phyloP scores from a whole-genome alignment of 2,888 invertebrate species.

The Watsonalla cultraria region DNA sequence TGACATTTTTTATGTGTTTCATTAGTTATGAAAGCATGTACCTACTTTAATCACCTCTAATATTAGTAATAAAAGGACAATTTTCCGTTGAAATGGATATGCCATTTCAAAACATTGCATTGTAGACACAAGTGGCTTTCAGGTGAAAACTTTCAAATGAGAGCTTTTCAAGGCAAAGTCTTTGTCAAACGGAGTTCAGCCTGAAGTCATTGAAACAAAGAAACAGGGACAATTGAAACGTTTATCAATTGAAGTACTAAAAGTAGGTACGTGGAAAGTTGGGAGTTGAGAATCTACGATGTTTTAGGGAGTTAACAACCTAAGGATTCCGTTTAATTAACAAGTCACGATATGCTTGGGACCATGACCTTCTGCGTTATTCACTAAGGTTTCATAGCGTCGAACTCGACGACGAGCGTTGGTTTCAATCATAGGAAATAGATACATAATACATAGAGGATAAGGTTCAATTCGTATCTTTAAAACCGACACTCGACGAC shows the following conservation, averaged over 20 bases:
- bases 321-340: background rate
- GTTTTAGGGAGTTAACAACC: background rate
- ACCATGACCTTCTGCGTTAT: background rate
- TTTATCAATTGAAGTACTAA: slow-evolving; percentile 2
- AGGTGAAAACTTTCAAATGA: background rate
- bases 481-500: no score
- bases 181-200: background rate
- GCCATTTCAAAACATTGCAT: no score
- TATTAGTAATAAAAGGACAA: no score
- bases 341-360: background rate
- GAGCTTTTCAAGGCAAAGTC: background rate
- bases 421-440: background rate
- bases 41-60: no score
- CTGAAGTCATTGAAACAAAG: background rate
- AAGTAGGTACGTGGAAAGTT: background rate
- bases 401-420: no score
- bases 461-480: background rate
- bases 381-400: no score
- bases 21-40: no score
- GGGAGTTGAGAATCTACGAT: background rate
- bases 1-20: no score
- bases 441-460: no score
- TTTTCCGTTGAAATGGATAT: no score
- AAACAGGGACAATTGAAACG: slow-evolving; percentile 1
- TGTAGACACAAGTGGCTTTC: no score